Conservation (phyloP, 23 tunicate genomes). For the Aplidium turbinatum region DNA sequence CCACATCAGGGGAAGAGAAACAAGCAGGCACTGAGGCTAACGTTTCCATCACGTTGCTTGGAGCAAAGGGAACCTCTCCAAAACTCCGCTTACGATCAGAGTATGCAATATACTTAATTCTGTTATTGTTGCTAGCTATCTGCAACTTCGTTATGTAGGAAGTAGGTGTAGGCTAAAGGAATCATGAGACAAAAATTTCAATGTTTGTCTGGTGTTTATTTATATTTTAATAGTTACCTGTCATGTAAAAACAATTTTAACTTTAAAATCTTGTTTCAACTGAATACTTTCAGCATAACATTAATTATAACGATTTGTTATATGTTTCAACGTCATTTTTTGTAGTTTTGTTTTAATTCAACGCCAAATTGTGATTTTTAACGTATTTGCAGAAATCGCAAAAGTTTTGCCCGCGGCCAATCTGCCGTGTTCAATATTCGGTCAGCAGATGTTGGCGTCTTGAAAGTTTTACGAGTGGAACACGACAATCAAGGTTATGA, state of each 20-base stretch:
- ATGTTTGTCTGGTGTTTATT: background rate
- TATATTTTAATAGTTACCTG: background rate
- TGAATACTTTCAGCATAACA: background rate
- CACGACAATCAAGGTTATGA: constrained; percentile 81
- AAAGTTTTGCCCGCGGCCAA: constrained; percentile 82
- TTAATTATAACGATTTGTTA: background rate
- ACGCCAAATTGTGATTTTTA: background rate
- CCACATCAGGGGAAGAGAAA: too few species aligned
- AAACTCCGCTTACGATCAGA: constrained; percentile 63
- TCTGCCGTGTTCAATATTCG: constrained; percentile 79
- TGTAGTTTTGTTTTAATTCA: background rate
- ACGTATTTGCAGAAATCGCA: constrained; percentile 35
- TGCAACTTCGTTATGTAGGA: background rate
- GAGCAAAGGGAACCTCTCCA: constrained; percentile 83
- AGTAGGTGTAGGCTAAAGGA: background rate
- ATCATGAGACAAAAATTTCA: background rate
- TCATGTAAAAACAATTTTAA: too few species aligned
- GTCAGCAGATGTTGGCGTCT: constrained; percentile 76
- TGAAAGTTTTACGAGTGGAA: constrained; percentile 85
- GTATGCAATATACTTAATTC: constrained; percentile 39
- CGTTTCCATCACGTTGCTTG: constrained; percentile 88
- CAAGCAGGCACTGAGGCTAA: constrained; percentile 97
- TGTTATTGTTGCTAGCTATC: background rate
- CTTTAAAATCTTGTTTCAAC: too few species aligned
- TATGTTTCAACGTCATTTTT: background rate